These are phyloP conservation scores for Elephas maximus DNA, from an alignment of 2,113 vertebrate genomes.

Conservation along the genomic window DNA sequence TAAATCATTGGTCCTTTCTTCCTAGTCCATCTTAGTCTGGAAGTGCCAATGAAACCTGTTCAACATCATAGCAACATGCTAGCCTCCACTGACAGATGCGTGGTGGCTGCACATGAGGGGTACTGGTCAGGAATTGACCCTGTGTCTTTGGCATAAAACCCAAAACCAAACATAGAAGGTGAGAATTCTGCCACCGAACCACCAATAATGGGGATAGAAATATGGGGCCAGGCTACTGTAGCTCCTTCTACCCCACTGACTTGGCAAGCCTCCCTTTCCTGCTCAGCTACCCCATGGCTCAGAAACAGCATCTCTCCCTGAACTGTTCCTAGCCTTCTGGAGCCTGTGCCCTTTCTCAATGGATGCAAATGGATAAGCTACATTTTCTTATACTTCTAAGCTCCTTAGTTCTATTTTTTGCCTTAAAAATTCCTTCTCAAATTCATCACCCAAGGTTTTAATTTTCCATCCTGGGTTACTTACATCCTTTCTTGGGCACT, in stretches of 20 bases:
- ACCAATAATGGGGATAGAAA: not conserved
- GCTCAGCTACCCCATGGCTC: not conserved
- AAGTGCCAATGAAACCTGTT: not conserved
- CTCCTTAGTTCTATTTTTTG: not conserved
- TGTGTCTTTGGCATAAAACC: no score
- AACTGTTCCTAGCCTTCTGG: not conserved
- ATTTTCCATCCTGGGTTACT: not conserved
- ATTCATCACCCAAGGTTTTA: not conserved
- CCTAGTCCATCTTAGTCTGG: not conserved
- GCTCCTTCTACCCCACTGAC: not conserved
- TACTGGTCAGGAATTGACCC: no score
- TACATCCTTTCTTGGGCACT: no score
- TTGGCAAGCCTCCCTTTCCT: not conserved
- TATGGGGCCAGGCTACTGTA: not conserved
- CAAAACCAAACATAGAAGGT: no score
- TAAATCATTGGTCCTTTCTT: not conserved
- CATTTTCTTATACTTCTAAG: not conserved
- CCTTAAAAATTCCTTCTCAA: not conserved
- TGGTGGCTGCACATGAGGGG: not conserved
- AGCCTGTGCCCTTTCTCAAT: not conserved
- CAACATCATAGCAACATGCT: not conserved
- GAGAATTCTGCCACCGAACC: no score
- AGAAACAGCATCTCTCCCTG: not conserved
- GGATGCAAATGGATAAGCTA: rapidly evolving
- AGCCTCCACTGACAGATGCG: not conserved